Evolutionary conservation across 2,888 invertebrate species (phyloP).

Genomic region (Pseudococcus viburni): DNA sequence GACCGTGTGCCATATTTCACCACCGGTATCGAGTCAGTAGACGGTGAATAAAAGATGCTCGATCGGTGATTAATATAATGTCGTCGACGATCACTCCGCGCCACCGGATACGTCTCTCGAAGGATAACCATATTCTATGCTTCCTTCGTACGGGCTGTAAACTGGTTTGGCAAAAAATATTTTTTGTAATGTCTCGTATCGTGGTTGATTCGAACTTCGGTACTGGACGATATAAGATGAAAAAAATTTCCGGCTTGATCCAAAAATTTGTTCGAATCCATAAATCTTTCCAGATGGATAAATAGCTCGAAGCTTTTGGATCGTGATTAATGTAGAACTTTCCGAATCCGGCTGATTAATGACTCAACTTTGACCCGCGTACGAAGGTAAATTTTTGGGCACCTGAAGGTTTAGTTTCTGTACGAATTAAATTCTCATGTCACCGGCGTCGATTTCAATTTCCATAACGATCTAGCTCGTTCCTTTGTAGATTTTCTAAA

Average conservation of each 20-base stretch:
- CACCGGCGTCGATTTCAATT: too few relatives aligned
- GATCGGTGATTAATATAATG: neutral
- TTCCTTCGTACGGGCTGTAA: neutral
- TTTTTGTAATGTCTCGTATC: slow-evolving; percentile 15
- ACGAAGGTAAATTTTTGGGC: neutral
- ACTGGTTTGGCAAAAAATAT: neutral
- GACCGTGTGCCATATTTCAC: slow-evolving; percentile 24
- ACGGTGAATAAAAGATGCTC: neutral
- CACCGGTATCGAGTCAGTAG: neutral
- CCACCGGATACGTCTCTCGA: slow-evolving; percentile 21
- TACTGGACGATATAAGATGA: neutral
- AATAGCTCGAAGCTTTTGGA: neutral
- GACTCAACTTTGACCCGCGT: neutral
- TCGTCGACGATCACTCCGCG: neutral
- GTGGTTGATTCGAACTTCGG: neutral
- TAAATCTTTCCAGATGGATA: neutral
- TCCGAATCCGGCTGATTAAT: neutral
- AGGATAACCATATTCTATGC: slow-evolving; percentile 19
- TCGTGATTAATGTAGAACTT: slow-evolving; percentile 20
- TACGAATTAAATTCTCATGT: neutral
- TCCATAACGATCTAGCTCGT: too few relatives aligned
- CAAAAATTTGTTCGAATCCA: neutral
- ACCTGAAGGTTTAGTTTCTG: neutral
- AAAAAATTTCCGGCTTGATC: neutral
- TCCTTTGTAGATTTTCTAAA: neutral